Evolutionary conservation across 2,888 invertebrate species (phyloP), one percentile per base, ranked within the genome.

Genomic region (Nebria brevicollis): DNA sequence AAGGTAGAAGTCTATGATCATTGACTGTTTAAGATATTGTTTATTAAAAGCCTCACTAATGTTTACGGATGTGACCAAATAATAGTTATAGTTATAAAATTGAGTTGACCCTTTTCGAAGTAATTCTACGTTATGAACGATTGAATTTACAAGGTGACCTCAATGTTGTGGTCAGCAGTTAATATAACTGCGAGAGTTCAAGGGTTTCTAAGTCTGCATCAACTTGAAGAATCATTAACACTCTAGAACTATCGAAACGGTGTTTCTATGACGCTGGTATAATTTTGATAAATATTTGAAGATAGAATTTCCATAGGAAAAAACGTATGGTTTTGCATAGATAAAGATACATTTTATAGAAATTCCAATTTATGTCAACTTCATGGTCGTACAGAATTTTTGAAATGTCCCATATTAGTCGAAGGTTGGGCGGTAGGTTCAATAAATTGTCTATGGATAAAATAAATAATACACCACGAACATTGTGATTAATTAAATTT

Each of bases 111-210:
- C 34, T 34, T 34, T 34, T 34, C 34, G 34, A 34, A 5, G 34
- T 34, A 34, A 34, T 34, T 34, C 34, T 34, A 34, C 34, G 34
- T 34, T 34, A 34, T 5, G 34, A 54, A 54, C 25, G 70, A 70
- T 70, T 66, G 13, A 8, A 26, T 8, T 70, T 70, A 25, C 70
- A 70, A 70, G 70, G 70, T 70, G 70, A 70, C 70, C 70, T 70
- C 70, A 34, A 70, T 70, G 70, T 70, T 70, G 70, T 70, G 70
- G 70, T 70, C 70, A 70, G 5, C 70, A 34, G 25, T 70, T 25
- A 20, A 20, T 1, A 4, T 8, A 25, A 70, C 70, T 26, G 70
- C 4, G 34, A 25, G 70, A 70, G 70, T 70, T 70, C 70, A 70
- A 70, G 70, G 70, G 70, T 70, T 70, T 54, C 54, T 54, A 54